These are phyloP conservation scores for Machimus atricapillus DNA, from an alignment of 2,888 invertebrate genomes.

Conservation along the genomic window DNA sequence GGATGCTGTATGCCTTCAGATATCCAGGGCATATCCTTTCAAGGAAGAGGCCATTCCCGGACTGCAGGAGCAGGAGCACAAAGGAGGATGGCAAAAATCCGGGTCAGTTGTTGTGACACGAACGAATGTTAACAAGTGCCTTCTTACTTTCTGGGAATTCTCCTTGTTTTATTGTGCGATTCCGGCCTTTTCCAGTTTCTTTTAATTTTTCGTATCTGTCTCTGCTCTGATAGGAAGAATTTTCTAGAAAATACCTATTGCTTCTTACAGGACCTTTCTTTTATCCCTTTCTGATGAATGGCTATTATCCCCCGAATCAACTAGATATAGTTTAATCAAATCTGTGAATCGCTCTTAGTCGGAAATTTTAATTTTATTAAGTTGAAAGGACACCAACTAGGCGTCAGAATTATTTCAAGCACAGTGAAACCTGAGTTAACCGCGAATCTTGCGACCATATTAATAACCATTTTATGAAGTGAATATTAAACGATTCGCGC, in stretches of 20 bases:
- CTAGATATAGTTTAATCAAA: neutral
- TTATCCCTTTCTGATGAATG: neutral
- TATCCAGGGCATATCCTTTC: neutral
- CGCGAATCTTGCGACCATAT: neutral
- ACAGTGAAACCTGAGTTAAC: neutral
- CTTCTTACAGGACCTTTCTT: neutral
- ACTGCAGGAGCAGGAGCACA: neutral
- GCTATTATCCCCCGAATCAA: neutral
- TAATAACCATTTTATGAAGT: constrained; percentile 27
- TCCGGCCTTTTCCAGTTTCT: neutral
- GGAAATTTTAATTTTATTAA: neutral
- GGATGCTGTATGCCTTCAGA: constrained; percentile 4
- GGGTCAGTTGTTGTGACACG: constrained; percentile 35
- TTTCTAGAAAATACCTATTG: neutral
- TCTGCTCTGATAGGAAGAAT: no score
- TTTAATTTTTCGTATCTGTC: neutral
- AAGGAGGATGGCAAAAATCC: neutral
- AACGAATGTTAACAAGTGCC: constrained; percentile 25
- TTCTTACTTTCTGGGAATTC: neutral
- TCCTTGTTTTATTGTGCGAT: neutral
- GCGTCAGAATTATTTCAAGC: neutral
- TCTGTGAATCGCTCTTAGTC: neutral
- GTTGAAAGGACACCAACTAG: neutral
- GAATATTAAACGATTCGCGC: constrained; percentile 19
- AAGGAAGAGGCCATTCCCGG: neutral